Conservation (phyloP, 1,140 invertebrate species). For the Stegodyphus dumicola region DNA sequence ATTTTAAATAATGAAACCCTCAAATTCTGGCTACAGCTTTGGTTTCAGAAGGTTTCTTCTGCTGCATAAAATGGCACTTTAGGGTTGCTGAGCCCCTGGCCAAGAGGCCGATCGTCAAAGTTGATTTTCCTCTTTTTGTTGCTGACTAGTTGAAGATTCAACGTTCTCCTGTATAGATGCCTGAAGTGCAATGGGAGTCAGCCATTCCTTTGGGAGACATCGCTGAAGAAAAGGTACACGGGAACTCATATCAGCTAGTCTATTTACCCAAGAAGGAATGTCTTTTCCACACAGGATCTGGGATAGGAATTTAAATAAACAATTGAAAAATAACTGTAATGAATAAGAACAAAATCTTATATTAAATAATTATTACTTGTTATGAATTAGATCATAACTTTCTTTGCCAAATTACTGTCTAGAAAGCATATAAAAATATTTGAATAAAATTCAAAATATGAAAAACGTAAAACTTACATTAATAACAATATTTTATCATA, state of each 20-base stretch:
- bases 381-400: no score
- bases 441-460: no score
- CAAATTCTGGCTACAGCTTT: not conserved
- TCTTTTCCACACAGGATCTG: conserved; percentile 94
- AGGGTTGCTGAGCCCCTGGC: conserved; percentile 48
- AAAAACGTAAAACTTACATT: no score
- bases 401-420: no score
- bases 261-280: conserved; percentile 97
- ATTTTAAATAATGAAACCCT: not conserved
- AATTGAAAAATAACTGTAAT: no score
- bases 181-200: conserved; percentile 62
- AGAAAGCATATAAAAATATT: no score
- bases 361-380: no score
- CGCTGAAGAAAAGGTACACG: conserved; percentile 98
- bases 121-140: conserved; percentile 37
- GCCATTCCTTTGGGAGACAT: conserved; percentile 74
- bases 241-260: conserved; percentile 95
- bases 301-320: not conserved
- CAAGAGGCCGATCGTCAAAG: conserved; percentile 57
- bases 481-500: no score
- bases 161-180: conserved; percentile 57
- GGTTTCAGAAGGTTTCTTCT: not conserved
- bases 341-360: no score
- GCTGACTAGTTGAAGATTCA: conserved; percentile 20
- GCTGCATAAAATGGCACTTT: conserved; percentile 33